These are phyloP conservation scores for Hololepta plana DNA, from an alignment of 2,888 invertebrate species.

Conservation along the genomic window DNA sequence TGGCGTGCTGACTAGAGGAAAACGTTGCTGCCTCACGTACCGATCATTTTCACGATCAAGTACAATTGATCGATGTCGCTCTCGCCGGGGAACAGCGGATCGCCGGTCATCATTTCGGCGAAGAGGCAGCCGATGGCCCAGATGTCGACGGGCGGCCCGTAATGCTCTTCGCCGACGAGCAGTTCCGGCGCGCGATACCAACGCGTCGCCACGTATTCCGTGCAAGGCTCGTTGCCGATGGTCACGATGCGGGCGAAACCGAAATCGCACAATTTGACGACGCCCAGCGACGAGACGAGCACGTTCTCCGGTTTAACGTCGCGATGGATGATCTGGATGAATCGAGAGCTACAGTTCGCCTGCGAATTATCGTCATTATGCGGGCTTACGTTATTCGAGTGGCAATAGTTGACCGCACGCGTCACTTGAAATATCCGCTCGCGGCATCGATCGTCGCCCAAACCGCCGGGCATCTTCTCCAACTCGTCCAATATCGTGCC, in stretches of 20 bases:
- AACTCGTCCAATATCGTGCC: conserved; percentile 73
- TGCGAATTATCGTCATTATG: background rate
- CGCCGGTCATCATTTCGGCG: conserved; percentile 73
- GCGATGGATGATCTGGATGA: conserved; percentile 57
- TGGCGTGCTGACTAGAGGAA: too few species aligned
- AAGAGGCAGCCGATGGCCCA: conserved; percentile 78
- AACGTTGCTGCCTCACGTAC: conserved; percentile 33
- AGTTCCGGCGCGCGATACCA: conserved; percentile 83
- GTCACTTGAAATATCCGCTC: conserved; percentile 66
- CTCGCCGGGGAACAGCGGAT: conserved; percentile 75
- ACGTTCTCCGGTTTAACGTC: conserved; percentile 86
- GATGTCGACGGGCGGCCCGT: conserved; percentile 60
- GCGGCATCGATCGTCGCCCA: conserved; percentile 54
- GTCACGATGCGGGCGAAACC: conserved; percentile 67
- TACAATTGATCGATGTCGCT: conserved; percentile 80
- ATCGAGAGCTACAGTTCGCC: background rate
- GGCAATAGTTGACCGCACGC: conserved; percentile 68
- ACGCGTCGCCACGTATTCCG: conserved; percentile 78
- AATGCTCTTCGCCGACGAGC: conserved; percentile 60
- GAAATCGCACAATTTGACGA: conserved; percentile 81
- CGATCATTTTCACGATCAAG: conserved; percentile 61
- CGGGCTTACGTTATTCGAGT: conserved; percentile 52
- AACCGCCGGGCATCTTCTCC: conserved; percentile 49
- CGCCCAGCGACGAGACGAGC: conserved; percentile 57
- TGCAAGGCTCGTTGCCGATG: conserved; percentile 59